A percentile compares a stretch with the other conserved stretches of the same genome.
Evolutionary conservation across 2,888 invertebrate genomes (phyloP).

Genomic region (Protula sp.): DNA sequence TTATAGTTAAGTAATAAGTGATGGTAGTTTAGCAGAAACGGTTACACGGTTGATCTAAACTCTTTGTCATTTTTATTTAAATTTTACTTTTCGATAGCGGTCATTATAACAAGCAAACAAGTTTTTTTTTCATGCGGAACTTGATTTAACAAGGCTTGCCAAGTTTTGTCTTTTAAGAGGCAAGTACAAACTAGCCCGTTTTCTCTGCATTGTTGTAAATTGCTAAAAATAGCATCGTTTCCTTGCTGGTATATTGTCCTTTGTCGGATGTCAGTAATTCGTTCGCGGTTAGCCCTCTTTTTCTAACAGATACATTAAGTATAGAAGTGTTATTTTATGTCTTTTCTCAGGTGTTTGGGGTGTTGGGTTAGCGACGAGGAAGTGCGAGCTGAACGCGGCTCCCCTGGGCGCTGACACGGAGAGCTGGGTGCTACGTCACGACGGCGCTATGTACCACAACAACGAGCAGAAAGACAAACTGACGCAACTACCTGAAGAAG

Average conservation of each 20-base stretch:
- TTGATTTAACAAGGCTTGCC: too few relatives aligned
- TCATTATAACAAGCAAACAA: background rate
- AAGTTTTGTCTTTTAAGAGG: too few relatives aligned
- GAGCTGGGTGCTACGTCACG: conserved; percentile 90
- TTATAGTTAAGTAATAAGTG: background rate
- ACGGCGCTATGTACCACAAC: conserved; percentile 79
- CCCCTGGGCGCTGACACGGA: conserved; percentile 80
- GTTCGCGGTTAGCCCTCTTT: too few relatives aligned
- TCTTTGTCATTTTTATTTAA: background rate
- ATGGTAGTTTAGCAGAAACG: background rate
- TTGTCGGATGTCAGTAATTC: too few relatives aligned
- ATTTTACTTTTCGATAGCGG: background rate
- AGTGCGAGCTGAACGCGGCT: conserved; percentile 77
- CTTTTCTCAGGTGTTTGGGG: conserved; percentile 70
- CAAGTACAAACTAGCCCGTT: too few relatives aligned
- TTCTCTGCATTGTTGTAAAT: too few relatives aligned
- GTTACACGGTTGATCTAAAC: background rate
- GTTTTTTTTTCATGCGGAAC: too few relatives aligned
- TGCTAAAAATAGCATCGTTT: too few relatives aligned
- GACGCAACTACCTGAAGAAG: conserved; percentile 71
- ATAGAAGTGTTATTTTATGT: too few relatives aligned
- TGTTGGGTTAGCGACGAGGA: conserved; percentile 83
- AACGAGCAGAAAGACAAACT: conserved; percentile 72
- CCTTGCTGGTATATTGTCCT: too few relatives aligned
- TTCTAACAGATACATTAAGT: too few relatives aligned